Evolutionary conservation across 2,113 vertebrate species (phyloP), one percentile per base, ranked within the genome.

Genomic region (Epinephelus cyanopodus): DNA sequence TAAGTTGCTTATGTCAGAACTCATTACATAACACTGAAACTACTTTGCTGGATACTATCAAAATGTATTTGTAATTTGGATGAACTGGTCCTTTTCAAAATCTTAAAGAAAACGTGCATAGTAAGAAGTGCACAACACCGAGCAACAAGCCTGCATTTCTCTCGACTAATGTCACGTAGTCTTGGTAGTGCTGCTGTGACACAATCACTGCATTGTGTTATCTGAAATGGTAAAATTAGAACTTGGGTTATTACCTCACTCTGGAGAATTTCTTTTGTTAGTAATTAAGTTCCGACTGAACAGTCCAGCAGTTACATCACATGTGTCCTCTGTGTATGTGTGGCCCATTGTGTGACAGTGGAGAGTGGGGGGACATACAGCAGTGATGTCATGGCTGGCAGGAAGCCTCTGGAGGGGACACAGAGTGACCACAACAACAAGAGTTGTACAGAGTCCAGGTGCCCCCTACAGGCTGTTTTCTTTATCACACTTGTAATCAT

Each of bases 321-420:
- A 56, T 25, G 75, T 48, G 82, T 74, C 65, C 42, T 79, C 25
- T 65, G 53, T 76, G 54, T 54, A 14, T 82, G 77, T 68, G 71
- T 78, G 79, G 33, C 60, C 68, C 85, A 74, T 74, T 79, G 79
- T 90, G 77, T 71, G 76, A 91, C 81, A 67, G 68, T 42, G n/a
- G 19, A 67, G 70, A 61, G 70, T 23, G 73, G 80, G 68, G 23
- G 60, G 72, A 57, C 56, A 39, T 13, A 17, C 68, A 74, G 70
- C 60, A 17, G 57, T 67, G 69, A 76, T 74, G 77, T 84, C 90
- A 88, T 61, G n/a, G 65, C 77, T 88, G 84, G 77, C 85, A 88
- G 58, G 71, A 82, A 81, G 68, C 63, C 74, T 57, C 57, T 47
- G 56, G 52, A 58, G 62, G 19, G 50, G 33, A 69, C 65, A 66